Evolutionary conservation across 2,113 vertebrate species (phyloP).

Genomic region (Bagarius yarrelli): DNA sequence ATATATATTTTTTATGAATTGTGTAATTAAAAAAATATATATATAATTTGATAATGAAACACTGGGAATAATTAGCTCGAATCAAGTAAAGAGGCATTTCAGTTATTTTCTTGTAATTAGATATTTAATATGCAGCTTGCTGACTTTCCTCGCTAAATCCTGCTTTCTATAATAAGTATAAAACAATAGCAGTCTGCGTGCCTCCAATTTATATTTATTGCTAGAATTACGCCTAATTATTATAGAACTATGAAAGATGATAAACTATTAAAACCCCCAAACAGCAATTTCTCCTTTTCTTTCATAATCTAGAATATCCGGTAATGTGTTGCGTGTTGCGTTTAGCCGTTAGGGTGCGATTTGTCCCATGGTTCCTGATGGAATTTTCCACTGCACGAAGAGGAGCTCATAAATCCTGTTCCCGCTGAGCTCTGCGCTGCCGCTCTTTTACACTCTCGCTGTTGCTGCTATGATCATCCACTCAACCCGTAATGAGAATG

Average conservation of each 20-base stretch:
- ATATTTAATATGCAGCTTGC: neutral
- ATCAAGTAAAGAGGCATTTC: neutral
- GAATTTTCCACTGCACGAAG: slow-evolving; percentile 37
- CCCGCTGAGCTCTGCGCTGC: slow-evolving; percentile 45
- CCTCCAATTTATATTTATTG: slow-evolving; percentile 13
- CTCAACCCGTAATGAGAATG: slow-evolving; percentile 62
- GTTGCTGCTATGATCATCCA: slow-evolving; percentile 58
- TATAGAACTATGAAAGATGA: neutral
- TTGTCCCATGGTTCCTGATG: slow-evolving; percentile 30
- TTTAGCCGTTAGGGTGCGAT: slow-evolving; percentile 16
- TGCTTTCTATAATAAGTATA: neutral
- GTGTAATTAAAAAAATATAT: too few species aligned
- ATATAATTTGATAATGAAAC: neutral
- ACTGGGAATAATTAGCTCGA: neutral
- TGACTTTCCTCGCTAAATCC: neutral
- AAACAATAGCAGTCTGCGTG: neutral
- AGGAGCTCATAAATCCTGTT: slow-evolving; percentile 63
- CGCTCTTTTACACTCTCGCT: slow-evolving; percentile 41
- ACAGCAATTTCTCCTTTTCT: neutral
- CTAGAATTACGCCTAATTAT: neutral
- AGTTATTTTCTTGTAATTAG: neutral
- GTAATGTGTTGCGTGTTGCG: neutral
- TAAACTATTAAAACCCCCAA: neutral
- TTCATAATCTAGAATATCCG: neutral
- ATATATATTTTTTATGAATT: neutral